Base-by-base conservation (phyloP, 1,140 invertebrate species). In the Drosophila albomicans region DNA sequence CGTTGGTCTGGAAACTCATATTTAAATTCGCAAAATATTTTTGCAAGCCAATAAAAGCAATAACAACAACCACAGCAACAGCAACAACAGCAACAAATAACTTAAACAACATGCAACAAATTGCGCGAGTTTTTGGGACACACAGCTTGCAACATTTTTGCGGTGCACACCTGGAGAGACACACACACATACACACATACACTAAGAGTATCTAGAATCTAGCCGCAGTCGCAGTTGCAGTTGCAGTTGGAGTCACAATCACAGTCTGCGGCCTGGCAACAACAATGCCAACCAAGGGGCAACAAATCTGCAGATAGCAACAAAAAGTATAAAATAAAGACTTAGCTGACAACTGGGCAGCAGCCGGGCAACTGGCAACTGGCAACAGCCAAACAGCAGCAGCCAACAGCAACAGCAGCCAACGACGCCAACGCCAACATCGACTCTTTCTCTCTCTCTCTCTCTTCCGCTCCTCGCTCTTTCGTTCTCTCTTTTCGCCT, bases 171-270 rank as follows among this genome's bases (percentile, higher is more conserved):
- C 51, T 54, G 84, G 84, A 89, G 70, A 52, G 64, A 66, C 56
- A 52, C 46, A 65, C 59, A 35, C 70, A 54, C 59, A n/a, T n/a
- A 66, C 56, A 52, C 16, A 65, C 59, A 35, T 63, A 54, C 59
- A 70, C 49, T 45, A n/a, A 62, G 67, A 70, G 81, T 87, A 90
- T 88, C 84, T 89, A 90, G 78, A 88, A 81, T 85, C 78, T 85
- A 79, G 85, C 72, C 75, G 45, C 68, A 64, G 35, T 38, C 8
- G 8, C 35, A 38, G 35, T 38, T 8, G 5, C 32, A 35, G 51
- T 51, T 8, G 16, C 48, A 52, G 57, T 51, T 8, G 16, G 35
- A 52, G 57, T 7, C 45, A 15, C 30, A 28, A 5, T 45, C 8
- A 38, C 7, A 16, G 51, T 16, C 25, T 41, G 32, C 13, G 28